Conservation (phyloP, 2,797 vertebrate species). For the Knipowitschia caucasica region DNA sequence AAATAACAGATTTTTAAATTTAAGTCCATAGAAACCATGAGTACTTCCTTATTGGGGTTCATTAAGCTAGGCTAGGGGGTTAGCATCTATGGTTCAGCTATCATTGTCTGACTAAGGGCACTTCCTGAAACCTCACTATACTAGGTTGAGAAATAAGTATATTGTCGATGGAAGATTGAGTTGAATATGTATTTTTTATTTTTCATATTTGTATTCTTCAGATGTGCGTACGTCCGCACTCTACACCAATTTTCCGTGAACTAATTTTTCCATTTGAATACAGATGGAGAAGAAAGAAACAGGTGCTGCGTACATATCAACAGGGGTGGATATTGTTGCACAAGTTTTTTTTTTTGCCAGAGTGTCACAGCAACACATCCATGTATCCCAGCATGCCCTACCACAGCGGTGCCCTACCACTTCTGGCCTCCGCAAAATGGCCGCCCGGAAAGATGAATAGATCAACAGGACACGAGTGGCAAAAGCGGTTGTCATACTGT, state of each 20-base stretch:
- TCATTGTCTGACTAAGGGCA: too few species aligned
- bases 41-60: too few species aligned
- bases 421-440: conserved; percentile 62
- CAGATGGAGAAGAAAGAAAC: conserved; percentile 75
- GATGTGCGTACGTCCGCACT: too few species aligned
- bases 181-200: too few species aligned
- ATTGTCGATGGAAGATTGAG: too few species aligned
- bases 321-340: conserved; percentile 66
- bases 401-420: conserved; percentile 65
- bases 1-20: too few species aligned
- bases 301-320: conserved; percentile 66
- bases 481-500: conserved; percentile 53
- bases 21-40: too few species aligned
- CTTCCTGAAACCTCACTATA: too few species aligned
- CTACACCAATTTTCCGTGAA: not conserved
- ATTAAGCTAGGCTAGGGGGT: too few species aligned
- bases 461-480: conserved; percentile 53
- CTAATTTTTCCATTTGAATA: conserved; percentile 63
- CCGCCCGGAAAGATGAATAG: conserved; percentile 68
- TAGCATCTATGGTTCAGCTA: too few species aligned
- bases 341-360: conserved; percentile 67
- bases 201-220: too few species aligned
- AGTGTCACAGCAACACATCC: conserved; percentile 68
- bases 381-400: conserved; percentile 77
- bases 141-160: too few species aligned